Evolutionary conservation across 2,113 vertebrate species (phyloP).

Genomic region (Pungitius pungitius): DNA sequence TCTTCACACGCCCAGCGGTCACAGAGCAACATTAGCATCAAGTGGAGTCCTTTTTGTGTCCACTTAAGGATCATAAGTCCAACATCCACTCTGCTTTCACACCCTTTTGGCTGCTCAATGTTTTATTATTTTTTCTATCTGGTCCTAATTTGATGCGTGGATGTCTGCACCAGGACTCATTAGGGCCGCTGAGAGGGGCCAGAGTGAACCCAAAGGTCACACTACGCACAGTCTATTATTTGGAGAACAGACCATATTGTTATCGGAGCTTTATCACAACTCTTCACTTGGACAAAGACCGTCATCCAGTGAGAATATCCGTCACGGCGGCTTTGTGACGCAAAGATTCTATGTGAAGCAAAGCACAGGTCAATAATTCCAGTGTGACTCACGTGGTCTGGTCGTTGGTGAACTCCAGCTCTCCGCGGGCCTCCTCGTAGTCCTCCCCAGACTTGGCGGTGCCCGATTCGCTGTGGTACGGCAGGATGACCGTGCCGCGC

Average conservation of each 20-base stretch:
- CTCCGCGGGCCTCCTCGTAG: conserved; percentile 89
- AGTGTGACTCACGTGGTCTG: conserved; percentile 89
- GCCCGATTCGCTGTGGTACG: conserved; percentile 90
- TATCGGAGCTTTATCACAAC: too few species aligned
- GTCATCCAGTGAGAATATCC: not conserved
- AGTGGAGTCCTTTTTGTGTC: too few species aligned
- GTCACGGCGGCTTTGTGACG: not conserved
- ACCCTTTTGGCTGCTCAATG: not conserved
- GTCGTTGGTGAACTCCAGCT: conserved; percentile 93
- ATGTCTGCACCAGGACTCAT: not conserved
- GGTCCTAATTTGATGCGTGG: not conserved
- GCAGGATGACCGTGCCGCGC: conserved; percentile 91
- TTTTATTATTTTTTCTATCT: not conserved
- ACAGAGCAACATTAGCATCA: too few species aligned
- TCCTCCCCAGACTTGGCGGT: conserved; percentile 87
- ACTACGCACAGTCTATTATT: not conserved
- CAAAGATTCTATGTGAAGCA: not conserved
- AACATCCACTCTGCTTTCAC: not conserved
- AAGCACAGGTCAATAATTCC: too few species aligned
- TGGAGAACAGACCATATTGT: not conserved
- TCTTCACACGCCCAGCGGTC: too few species aligned
- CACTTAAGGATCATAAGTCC: not conserved
- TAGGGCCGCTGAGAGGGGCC: not conserved
- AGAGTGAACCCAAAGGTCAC: not conserved
- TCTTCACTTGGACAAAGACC: not conserved